Conservation (phyloP, 2,797 vertebrate species). For the Arnoldichthys spilopterus region DNA sequence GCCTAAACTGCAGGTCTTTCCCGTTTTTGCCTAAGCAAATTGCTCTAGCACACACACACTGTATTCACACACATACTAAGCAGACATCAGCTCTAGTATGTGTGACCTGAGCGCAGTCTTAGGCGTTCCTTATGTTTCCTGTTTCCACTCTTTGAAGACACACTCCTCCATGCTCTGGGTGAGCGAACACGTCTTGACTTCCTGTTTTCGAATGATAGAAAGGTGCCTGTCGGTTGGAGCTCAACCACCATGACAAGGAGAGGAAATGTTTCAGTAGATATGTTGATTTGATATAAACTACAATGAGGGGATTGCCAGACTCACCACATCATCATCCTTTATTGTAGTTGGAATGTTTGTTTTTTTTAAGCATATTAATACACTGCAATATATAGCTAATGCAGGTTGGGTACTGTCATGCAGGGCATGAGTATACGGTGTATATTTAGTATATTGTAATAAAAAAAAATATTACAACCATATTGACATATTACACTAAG, state of each 20-base stretch:
- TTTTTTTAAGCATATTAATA: neutral
- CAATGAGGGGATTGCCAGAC: neutral
- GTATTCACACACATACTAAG: neutral
- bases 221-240: conserved; percentile 13
- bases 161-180: conserved; percentile 33
- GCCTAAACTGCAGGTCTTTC: neutral
- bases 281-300: conserved; percentile 11
- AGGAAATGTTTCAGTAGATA: conserved; percentile 13
- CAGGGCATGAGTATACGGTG: too few relatives aligned
- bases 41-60: neutral
- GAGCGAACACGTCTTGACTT: conserved; percentile 29
- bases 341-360: neutral
- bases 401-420: too few relatives aligned
- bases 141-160: conserved; percentile 55
- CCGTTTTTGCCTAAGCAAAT: neutral
- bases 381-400: too few relatives aligned
- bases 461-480: too few relatives aligned
- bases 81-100: conserved; percentile 4
- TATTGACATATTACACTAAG: too few relatives aligned
- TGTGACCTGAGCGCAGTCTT: conserved; percentile 17
- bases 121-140: conserved; percentile 50
- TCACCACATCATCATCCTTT: neutral
- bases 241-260: conserved; percentile 19
- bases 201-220: conserved; percentile 55
- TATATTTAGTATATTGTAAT: too few relatives aligned